Evolutionary conservation across 2,888 invertebrate species (phyloP).

Genomic region (Caprella mutica): DNA sequence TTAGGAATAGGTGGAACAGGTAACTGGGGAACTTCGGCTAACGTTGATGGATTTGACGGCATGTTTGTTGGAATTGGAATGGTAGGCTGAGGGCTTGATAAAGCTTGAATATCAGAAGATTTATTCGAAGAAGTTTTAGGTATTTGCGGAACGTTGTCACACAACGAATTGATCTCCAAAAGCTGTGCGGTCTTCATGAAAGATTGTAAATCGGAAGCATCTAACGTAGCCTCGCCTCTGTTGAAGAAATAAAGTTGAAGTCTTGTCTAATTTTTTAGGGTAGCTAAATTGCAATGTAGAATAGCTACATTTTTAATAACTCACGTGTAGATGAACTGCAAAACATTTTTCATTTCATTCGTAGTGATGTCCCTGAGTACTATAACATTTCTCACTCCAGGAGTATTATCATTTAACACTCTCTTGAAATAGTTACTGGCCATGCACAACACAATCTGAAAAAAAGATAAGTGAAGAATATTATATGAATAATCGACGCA

Average conservation of each 20-base stretch:
- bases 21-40: too few relatives aligned
- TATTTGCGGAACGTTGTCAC: constrained; percentile 12
- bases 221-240: constrained; percentile 32
- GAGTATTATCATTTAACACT: constrained; percentile 23
- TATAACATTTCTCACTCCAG: constrained; percentile 24
- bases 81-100: too few relatives aligned
- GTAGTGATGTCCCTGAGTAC: constrained; percentile 27
- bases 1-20: too few relatives aligned
- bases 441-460: constrained; percentile 31
- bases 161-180: constrained; percentile 28
- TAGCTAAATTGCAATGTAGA: too few relatives aligned
- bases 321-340: constrained; percentile 33
- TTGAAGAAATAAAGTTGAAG: neutral
- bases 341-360: constrained; percentile 26
- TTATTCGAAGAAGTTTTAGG: too few relatives aligned
- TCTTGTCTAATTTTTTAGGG: too few relatives aligned
- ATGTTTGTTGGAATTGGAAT: too few relatives aligned
- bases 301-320: too few relatives aligned
- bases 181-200: constrained; percentile 32
- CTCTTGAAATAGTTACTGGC: constrained; percentile 31
- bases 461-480: neutral
- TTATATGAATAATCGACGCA: neutral
- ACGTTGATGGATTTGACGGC: too few relatives aligned
- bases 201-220: constrained; percentile 28
- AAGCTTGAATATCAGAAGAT: too few relatives aligned